Conservation (phyloP, 2,888 invertebrate species). For the Oscheius sp. region DNA sequence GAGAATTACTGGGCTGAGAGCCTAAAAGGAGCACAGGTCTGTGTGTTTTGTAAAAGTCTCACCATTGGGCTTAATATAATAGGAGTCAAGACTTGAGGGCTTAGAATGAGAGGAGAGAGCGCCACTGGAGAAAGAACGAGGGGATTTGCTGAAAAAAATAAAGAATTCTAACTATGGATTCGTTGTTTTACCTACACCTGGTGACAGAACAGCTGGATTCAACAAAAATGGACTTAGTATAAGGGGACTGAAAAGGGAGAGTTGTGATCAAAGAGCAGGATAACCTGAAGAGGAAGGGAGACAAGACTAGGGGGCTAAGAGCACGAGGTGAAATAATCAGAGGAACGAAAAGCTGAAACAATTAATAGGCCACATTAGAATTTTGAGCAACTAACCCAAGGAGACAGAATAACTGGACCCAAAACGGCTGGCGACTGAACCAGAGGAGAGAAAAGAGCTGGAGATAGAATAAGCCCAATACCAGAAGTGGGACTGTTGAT, state of each 20-base stretch:
- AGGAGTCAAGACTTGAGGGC: constrained; percentile 19
- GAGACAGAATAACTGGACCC: constrained; percentile 51
- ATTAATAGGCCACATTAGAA: too few relatives aligned
- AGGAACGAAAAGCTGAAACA: constrained; percentile 53
- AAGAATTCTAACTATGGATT: too few relatives aligned
- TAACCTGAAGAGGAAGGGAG: constrained; percentile 49
- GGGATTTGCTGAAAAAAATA: constrained; percentile 40
- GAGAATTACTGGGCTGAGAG: constrained; percentile 57
- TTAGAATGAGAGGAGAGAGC: constrained; percentile 21
- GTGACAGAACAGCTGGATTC: constrained; percentile 60
- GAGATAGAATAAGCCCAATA: constrained; percentile 46
- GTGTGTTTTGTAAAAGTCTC: constrained; percentile 49
- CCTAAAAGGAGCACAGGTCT: not conserved
- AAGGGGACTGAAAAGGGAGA: constrained; percentile 58
- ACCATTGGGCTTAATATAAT: constrained; percentile 35
- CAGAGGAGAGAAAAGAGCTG: constrained; percentile 43
- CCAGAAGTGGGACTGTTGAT: too few relatives aligned
- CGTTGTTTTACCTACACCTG: constrained; percentile 48
- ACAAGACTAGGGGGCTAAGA: constrained; percentile 55
- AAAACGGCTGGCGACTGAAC: constrained; percentile 59
- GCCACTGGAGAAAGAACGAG: constrained; percentile 50
- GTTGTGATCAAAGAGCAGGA: too few relatives aligned
- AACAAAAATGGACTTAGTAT: constrained; percentile 56
- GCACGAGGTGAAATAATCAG: constrained; percentile 48
- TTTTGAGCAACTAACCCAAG: constrained; percentile 33